Conservation (phyloP, 2,113 vertebrate species). For the Lophius piscatorius region DNA sequence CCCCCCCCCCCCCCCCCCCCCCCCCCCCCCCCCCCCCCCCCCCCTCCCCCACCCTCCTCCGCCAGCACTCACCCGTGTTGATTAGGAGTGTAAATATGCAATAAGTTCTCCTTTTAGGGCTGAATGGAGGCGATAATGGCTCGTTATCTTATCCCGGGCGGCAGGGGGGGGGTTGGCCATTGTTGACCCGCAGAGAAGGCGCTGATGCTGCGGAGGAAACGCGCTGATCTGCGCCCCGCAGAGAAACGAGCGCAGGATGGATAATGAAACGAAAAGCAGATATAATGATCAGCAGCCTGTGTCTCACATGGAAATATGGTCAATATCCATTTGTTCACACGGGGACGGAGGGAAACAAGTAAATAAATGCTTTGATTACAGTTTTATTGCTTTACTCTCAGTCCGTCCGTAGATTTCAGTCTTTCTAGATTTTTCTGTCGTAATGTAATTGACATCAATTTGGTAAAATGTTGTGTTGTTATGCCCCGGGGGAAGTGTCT, state of each 20-base stretch:
- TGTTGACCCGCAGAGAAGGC: slow-evolving; percentile 76
- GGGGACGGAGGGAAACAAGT: background rate
- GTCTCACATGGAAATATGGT: slow-evolving; percentile 22
- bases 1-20: background rate
- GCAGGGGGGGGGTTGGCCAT: slow-evolving; percentile 55
- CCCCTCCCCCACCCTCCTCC: background rate
- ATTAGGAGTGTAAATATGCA: slow-evolving; percentile 71
- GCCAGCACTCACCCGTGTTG: slow-evolving; percentile 44
- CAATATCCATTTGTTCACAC: slow-evolving; percentile 11
- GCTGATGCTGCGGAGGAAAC: slow-evolving; percentile 79
- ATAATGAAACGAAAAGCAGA: slow-evolving; percentile 46
- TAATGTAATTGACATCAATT: too few species aligned
- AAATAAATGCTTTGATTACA: background rate
- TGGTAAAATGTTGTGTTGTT: too few species aligned
- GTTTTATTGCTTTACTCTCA: too few species aligned
- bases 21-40: background rate
- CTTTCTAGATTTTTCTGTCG: too few species aligned
- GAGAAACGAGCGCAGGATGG: slow-evolving; percentile 56
- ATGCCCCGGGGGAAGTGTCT: too few species aligned
- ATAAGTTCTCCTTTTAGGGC: slow-evolving; percentile 52
- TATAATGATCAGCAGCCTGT: background rate
- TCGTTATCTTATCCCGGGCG: slow-evolving; percentile 70
- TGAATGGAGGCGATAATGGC: slow-evolving; percentile 79
- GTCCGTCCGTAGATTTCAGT: too few species aligned
- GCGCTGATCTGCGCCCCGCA: slow-evolving; percentile 85